Conservation (phyloP, 2,888 invertebrate genomes). For the Microdon myrmicae region DNA sequence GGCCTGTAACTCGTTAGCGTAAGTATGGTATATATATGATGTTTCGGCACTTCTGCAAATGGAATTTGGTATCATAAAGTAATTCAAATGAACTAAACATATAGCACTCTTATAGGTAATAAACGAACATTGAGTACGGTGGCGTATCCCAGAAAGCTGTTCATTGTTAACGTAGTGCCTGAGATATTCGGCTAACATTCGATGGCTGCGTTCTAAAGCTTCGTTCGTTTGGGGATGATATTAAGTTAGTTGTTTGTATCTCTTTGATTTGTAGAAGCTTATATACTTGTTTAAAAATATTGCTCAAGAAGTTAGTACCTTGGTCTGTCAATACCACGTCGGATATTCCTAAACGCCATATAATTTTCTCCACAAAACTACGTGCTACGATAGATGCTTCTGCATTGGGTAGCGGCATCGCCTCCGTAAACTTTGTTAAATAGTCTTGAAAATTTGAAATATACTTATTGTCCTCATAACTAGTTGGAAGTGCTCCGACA, state of each 20-base stretch:
- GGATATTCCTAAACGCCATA: background rate
- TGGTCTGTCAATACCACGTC: background rate
- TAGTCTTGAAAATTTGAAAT: background rate
- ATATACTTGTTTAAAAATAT: conserved; percentile 44
- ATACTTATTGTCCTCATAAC: conserved; percentile 2
- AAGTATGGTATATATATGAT: too few species aligned
- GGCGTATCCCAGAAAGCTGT: conserved; percentile 58
- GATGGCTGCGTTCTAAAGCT: conserved; percentile 57
- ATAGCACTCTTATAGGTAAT: too few species aligned
- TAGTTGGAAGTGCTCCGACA: background rate
- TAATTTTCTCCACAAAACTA: background rate
- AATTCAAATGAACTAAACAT: too few species aligned
- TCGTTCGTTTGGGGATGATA: conserved; percentile 51
- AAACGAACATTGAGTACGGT: too few species aligned
- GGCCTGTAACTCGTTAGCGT: too few species aligned
- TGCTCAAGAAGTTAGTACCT: conserved; percentile 5
- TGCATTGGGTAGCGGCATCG: background rate
- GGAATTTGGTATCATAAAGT: too few species aligned
- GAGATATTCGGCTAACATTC: conserved; percentile 56
- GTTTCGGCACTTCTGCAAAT: too few species aligned
- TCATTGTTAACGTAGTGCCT: conserved; percentile 55
- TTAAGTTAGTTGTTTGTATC: conserved; percentile 6
- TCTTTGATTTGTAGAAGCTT: conserved; percentile 3
- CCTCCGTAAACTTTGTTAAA: background rate
- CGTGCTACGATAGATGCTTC: background rate